These are phyloP conservation scores for Lasioglossum figueresi DNA, from an alignment of 2,888 invertebrate species.

Conservation along the genomic window DNA sequence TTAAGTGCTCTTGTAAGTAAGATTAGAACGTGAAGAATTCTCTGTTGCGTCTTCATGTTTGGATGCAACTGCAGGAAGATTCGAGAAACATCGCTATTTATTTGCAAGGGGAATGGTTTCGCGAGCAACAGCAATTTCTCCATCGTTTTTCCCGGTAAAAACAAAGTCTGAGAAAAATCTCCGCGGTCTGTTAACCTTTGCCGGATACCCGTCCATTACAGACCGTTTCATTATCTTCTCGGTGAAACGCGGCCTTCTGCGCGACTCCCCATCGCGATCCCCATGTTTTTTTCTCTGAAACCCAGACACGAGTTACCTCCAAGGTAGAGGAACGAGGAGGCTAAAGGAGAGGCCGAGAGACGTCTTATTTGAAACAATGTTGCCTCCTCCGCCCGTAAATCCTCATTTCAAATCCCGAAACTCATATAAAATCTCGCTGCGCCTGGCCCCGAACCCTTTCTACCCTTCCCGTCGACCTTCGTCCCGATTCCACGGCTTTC, in stretches of 20 bases:
- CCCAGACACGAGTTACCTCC: conserved; percentile 1
- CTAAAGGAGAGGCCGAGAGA: conserved; percentile 58
- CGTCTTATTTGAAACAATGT: conserved; percentile 83
- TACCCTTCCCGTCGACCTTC: conserved; percentile 46
- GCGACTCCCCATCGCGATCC: conserved; percentile 13
- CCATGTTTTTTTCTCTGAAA: background rate
- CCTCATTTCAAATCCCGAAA: conserved; percentile 82
- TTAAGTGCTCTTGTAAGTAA: background rate
- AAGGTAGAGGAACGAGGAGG: background rate
- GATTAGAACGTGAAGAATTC: background rate
- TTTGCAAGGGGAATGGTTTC: background rate
- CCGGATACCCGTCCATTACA: conserved; percentile 13
- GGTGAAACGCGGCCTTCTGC: conserved; percentile 15
- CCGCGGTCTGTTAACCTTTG: background rate
- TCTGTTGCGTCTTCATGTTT: background rate
- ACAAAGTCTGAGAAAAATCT: background rate
- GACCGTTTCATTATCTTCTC: conserved; percentile 36
- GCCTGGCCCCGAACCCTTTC: conserved; percentile 66
- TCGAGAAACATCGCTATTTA: conserved; percentile 1
- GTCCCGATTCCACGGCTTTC: conserved; percentile 37
- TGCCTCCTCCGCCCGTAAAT: conserved; percentile 81
- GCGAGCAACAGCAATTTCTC: background rate
- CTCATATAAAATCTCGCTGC: conserved; percentile 81
- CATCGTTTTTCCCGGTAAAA: conserved; percentile 1
- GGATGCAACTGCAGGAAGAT: background rate